phyloP scores from a whole-genome alignment of 1,140 invertebrate species.

The Drosophila novamexicana region DNA sequence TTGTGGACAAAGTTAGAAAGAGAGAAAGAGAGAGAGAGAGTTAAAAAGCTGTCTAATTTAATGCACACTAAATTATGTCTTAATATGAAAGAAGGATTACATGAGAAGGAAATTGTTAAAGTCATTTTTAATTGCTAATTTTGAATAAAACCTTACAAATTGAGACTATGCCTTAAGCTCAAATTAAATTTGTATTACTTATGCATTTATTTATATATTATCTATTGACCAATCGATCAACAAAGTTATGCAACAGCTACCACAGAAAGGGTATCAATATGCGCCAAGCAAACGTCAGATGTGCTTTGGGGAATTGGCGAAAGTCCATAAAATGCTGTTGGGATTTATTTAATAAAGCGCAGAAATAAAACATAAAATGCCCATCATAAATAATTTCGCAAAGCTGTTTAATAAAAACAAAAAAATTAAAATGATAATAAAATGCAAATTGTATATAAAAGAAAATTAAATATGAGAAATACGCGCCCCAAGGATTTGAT shows the following conservation, averaged over 20 bases:
- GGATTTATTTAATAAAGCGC: slow-evolving; percentile 75
- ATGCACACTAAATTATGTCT: too few species aligned
- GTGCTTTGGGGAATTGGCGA: slow-evolving; percentile 47
- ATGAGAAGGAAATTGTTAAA: too few species aligned
- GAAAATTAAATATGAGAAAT: slow-evolving; percentile 53
- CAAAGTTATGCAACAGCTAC: neutral
- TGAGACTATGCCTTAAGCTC: too few species aligned
- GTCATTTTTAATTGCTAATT: too few species aligned
- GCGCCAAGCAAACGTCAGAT: slow-evolving; percentile 10
- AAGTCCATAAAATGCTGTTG: slow-evolving; percentile 64
- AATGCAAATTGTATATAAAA: slow-evolving; percentile 70
- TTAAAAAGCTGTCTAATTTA: too few species aligned
- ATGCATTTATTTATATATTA: neutral
- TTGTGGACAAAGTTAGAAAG: neutral
- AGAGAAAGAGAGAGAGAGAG: too few species aligned
- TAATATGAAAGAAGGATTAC: too few species aligned
- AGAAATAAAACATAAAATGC: slow-evolving; percentile 43
- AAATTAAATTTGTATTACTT: neutral
- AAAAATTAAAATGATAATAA: slow-evolving; percentile 66
- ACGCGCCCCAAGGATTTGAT: slow-evolving; percentile 45
- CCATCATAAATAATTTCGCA: slow-evolving; percentile 66
- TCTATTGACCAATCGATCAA: neutral
- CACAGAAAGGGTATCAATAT: slow-evolving; percentile 6
- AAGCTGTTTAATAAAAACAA: slow-evolving; percentile 54
- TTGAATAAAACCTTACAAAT: too few species aligned